Base-by-base conservation (phyloP, 2,113 vertebrate species). In the Ia io region DNA sequence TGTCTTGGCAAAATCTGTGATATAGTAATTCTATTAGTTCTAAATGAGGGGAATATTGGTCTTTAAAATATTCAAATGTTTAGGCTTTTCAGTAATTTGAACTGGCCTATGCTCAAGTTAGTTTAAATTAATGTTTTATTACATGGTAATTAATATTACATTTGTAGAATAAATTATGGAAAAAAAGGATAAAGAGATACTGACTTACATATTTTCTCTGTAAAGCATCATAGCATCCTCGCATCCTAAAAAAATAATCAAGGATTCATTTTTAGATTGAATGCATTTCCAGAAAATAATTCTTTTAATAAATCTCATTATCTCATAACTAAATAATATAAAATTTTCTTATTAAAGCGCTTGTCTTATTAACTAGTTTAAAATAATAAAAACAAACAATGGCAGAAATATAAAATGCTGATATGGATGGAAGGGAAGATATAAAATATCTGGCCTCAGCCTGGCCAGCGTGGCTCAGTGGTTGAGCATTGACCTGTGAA, bases 181-280 rank as follows among this genome's bases (percentile, higher is more conserved):
- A 91, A 92, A 96, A 88, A 47, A 84, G 88, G 61, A 20, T 3
- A 92, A 84, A 91, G 67, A 25, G 3, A 83, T 59, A 93, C 3
- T 28, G 35, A 99, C 99, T 99, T 98, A 99, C 99, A 2, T 99
- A 99, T 99, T 99, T 99, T 97, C 98, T 99, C 98, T 99, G 98
- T 95, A 99, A 98, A 96, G 99, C 99, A 97, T 99, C 99, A 90
- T 99, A 99, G 96, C 99, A 99, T 87, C 99, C 99, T 86, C 99
- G 98, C 98, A 99, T 99, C 99, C 99, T 99, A 97, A 63, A 98
- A 61, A 97, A 87, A 97, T 85, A 96, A 77, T 16, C 32, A 88
- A 96, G 77, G 13, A 88, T 89, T 4, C 23, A 67, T 1, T 70
- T 94, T 96, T n/a, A 80, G 49, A 84, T 35, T 73, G 12, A 95